Percentiles rank a stretch among this genome's conserved stretches.
phyloP scores from a whole-genome alignment of 2,888 invertebrate species.

The Dascillus cervinus region DNA sequence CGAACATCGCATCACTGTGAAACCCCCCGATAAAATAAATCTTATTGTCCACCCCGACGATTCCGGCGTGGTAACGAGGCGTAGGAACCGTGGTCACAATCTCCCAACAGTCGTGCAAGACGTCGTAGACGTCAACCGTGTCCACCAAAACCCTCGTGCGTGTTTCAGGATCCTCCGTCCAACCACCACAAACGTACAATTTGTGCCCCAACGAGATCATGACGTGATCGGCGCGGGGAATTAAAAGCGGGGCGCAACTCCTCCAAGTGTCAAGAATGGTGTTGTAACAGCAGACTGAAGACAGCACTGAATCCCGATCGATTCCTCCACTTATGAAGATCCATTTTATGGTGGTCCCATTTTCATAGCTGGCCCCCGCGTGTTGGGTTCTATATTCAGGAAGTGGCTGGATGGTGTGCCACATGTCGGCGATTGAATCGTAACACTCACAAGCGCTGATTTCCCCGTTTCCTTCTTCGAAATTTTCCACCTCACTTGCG shows the following conservation, averaged over 20 bases:
- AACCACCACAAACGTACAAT: constrained; percentile 59
- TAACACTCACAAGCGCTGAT: constrained; percentile 52
- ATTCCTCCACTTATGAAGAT: constrained; percentile 49
- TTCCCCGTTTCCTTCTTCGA: constrained; percentile 35
- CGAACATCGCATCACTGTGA: constrained; percentile 58
- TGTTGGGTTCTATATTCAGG: constrained; percentile 54
- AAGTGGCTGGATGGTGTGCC: constrained; percentile 51
- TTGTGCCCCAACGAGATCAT: constrained; percentile 51
- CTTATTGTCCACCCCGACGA: constrained; percentile 52
- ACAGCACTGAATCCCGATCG: constrained; percentile 48
- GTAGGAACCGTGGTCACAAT: constrained; percentile 55
- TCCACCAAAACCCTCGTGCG: constrained; percentile 50
- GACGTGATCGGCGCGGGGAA: constrained; percentile 58
- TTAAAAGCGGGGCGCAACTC: constrained; percentile 47
- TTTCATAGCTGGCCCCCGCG: constrained; percentile 43
- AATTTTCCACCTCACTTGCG: constrained; percentile 50
- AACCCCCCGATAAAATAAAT: constrained; percentile 65
- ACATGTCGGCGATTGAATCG: constrained; percentile 49
- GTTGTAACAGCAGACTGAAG: constrained; percentile 47
- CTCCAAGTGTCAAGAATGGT: constrained; percentile 48
- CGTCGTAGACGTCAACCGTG: constrained; percentile 59
- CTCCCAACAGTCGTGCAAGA: constrained; percentile 50
- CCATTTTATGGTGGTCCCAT: constrained; percentile 35
- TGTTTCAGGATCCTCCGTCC: constrained; percentile 49
- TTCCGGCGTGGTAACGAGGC: constrained; percentile 61